Base-by-base conservation (phyloP, 2,888 invertebrate genomes). In the Arge pagana region DNA sequence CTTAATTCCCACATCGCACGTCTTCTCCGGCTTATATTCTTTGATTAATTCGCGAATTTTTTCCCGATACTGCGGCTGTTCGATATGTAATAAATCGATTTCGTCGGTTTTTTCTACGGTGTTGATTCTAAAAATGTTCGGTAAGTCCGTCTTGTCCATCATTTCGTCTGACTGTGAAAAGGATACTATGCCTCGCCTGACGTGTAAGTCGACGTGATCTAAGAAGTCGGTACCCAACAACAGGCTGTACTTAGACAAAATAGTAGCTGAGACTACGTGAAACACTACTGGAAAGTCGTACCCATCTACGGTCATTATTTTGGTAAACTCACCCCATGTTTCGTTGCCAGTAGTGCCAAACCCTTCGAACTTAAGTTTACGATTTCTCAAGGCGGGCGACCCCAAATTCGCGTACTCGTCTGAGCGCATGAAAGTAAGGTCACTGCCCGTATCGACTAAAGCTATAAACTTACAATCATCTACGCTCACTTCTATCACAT, bases 21-120 rank as follows among this genome's bases (percentile, higher is more conserved):
- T 26, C 28, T 54, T 58, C 5, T 50, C 10, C 5, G 61, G 59
- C 36, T 55, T 13, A 24, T 63, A 64, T 18, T 56, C 37, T 5
- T 53, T 19, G 4, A 62, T 39, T 11, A 61, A 33, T 13, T 50
- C 30, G 26, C 15, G 15, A 11, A 59, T 52, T 19, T 53, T 42
- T 28, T 54, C 28, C n/a, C n/a, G n/a, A n/a, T n/a, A n/a, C n/a
- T n/a, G n/a, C n/a, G n/a, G n/a, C n/a, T n/a, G n/a, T n/a, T n/a
- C n/a, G n/a, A n/a, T n/a, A n/a, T n/a, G n/a, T n/a, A n/a, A n/a
- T n/a, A n/a, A n/a, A n/a, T n/a, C n/a, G n/a, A n/a, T n/a, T n/a
- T n/a, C n/a, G n/a, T n/a, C n/a, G n/a, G n/a, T n/a, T n/a, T n/a
- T n/a, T n/a, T n/a, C n/a, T n/a, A n/a, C n/a, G n/a, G n/a, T n/a